Evolutionary conservation across 1,140 invertebrate species (phyloP).

Genomic region (Ceratitis capitata): DNA sequence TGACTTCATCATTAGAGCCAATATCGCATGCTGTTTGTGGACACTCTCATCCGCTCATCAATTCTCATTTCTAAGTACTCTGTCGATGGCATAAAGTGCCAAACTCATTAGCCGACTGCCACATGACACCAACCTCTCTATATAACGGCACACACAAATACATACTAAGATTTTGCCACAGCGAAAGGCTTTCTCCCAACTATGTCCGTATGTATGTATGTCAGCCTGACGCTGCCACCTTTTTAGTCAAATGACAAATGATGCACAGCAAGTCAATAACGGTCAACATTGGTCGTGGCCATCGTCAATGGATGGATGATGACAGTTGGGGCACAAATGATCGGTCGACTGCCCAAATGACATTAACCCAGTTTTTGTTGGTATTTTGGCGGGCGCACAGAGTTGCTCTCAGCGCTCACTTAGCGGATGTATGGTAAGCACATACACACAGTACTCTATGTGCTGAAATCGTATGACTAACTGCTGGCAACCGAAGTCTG

Average conservation of each 20-base stretch:
- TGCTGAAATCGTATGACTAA: conserved; percentile 1
- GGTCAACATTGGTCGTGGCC: not conserved
- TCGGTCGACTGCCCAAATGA: conserved; percentile 8
- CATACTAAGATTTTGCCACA: too few species aligned
- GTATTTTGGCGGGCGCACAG: not conserved
- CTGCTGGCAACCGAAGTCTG: not conserved
- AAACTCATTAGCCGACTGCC: conserved; percentile 4
- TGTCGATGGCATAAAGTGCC: conserved; percentile 9
- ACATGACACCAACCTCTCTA: not conserved
- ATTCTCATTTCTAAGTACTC: not conserved
- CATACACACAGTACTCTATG: not conserved
- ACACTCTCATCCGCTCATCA: not conserved
- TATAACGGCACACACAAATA: not conserved
- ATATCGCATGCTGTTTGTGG: not conserved
- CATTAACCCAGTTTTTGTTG: not conserved
- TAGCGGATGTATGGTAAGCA: not conserved
- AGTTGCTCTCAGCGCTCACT: not conserved
- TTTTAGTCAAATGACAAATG: conserved; percentile 14
- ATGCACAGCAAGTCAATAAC: conserved; percentile 27
- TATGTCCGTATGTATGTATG: not conserved
- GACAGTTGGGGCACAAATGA: not conserved
- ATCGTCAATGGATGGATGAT: not conserved
- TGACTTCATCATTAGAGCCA: conserved; percentile 20
- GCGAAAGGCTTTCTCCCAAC: too few species aligned
- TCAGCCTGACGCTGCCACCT: conserved; percentile 1